These are phyloP conservation scores for Hermetia illucens DNA, from an alignment of 1,140 invertebrate genomes.

Conservation along the genomic window DNA sequence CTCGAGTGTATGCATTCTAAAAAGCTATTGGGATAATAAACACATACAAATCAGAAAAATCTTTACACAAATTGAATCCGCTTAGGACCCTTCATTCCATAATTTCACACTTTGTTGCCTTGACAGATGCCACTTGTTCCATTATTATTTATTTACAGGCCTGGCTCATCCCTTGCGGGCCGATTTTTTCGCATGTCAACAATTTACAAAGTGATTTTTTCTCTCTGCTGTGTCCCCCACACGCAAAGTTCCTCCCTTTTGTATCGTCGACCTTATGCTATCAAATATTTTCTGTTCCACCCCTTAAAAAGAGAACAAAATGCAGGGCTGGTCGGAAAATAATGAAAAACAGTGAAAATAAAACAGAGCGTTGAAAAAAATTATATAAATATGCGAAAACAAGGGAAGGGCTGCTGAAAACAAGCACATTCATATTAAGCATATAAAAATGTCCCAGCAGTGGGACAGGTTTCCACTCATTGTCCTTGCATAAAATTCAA, in stretches of 20 bases:
- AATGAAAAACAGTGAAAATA: no score
- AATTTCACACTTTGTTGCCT: conserved; percentile 3
- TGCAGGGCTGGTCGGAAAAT: no score
- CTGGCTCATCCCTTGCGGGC: background rate
- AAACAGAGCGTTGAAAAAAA: background rate
- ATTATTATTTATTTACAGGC: background rate
- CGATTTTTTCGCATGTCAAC: background rate
- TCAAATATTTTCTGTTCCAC: no score
- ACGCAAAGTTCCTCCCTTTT: no score
- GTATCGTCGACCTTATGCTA: no score
- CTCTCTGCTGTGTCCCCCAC: background rate
- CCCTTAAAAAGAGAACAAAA: no score
- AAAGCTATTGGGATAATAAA: no score
- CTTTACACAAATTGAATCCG: no score
- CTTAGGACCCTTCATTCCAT: background rate
- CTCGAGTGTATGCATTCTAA: no score
- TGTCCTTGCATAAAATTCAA: no score
- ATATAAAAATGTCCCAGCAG: conserved; percentile 1
- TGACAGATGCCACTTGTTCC: conserved; percentile 4
- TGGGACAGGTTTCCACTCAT: background rate
- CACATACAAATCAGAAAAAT: no score
- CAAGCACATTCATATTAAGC: background rate
- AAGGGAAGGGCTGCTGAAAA: background rate
- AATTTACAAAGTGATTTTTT: conserved; percentile 1
- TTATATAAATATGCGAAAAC: background rate